Evolutionary conservation across 2,888 invertebrate species (phyloP).

Genomic region (Clostera curtula): DNA sequence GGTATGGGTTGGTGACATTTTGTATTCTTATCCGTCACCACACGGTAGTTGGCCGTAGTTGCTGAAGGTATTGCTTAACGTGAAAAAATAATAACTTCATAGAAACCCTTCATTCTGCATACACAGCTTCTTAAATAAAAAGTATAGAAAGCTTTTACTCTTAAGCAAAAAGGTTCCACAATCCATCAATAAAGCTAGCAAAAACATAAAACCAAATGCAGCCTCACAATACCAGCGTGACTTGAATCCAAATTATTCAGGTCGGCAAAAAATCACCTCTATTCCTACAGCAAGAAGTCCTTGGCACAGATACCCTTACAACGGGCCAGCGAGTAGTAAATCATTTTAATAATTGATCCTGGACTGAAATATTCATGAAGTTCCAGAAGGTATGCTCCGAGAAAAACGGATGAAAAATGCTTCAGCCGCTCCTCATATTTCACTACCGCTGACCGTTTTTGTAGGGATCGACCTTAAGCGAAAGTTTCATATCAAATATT

Average conservation of each 20-base stretch:
- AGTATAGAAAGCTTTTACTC: too few species aligned
- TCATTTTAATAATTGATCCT: constrained; percentile 74
- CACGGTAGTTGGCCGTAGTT: too few species aligned
- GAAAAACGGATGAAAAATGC: constrained; percentile 64
- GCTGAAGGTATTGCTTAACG: too few species aligned
- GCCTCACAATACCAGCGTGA: constrained; percentile 18
- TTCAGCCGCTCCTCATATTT: constrained; percentile 45
- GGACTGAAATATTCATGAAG: constrained; percentile 68
- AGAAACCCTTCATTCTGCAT: too few species aligned
- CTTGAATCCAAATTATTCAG: constrained; percentile 25
- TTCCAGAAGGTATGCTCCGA: constrained; percentile 52
- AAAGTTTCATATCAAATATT: constrained; percentile 28
- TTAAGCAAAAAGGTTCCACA: too few species aligned
- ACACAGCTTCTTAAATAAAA: too few species aligned
- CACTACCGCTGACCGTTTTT: constrained; percentile 44
- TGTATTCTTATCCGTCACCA: too few species aligned
- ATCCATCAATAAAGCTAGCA: constrained; percentile 3
- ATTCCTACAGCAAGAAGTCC: constrained; percentile 30
- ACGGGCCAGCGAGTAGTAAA: constrained; percentile 53
- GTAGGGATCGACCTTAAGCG: constrained; percentile 20
- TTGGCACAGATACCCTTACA: constrained; percentile 39
- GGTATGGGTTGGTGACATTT: too few species aligned
- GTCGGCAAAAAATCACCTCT: constrained; percentile 22
- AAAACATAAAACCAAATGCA: constrained; percentile 15
- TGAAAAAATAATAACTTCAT: too few species aligned